Conservation (phyloP, 2,888 invertebrate species). For the Spodoptera picta region DNA sequence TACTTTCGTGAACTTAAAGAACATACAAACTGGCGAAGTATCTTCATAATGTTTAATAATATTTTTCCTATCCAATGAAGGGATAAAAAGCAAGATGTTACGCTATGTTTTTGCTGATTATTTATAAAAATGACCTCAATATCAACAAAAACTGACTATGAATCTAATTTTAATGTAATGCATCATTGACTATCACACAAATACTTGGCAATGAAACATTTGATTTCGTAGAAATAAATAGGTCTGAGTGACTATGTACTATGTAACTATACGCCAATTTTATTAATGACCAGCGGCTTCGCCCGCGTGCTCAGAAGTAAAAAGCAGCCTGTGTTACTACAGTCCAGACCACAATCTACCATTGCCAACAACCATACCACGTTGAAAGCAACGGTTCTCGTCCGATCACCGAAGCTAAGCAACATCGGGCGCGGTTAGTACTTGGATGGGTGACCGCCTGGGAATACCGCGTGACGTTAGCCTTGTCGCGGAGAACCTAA, state of each 20-base stretch:
- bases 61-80: too few species aligned
- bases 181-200: conserved; percentile 11
- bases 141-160: conserved; percentile 12
- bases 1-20: too few species aligned
- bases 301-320: too few species aligned
- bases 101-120: not conserved
- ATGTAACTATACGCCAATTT: too few species aligned
- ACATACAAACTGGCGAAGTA: too few species aligned
- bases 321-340: too few species aligned
- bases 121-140: conserved; percentile 11
- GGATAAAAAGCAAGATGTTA: not conserved
- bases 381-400: conserved; percentile 81
- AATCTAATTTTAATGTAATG: conserved; percentile 1
- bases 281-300: too few species aligned
- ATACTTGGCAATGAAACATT: conserved; percentile 15
- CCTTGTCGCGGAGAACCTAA: conserved; percentile 21
- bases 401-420: conserved; percentile 84
- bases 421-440: conserved; percentile 82
- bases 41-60: too few species aligned
- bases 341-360: too few species aligned
- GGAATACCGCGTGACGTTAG: conserved; percentile 71
- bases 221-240: conserved; percentile 1
- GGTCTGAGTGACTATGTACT: too few species aligned
- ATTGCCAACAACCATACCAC: conserved; percentile 71
- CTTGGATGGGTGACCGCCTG: conserved; percentile 85